A percentile compares a stretch with the other conserved stretches of the same genome.
phyloP scores from a whole-genome alignment of 1,140 invertebrate species.

The Macrocentrus cingulum region DNA sequence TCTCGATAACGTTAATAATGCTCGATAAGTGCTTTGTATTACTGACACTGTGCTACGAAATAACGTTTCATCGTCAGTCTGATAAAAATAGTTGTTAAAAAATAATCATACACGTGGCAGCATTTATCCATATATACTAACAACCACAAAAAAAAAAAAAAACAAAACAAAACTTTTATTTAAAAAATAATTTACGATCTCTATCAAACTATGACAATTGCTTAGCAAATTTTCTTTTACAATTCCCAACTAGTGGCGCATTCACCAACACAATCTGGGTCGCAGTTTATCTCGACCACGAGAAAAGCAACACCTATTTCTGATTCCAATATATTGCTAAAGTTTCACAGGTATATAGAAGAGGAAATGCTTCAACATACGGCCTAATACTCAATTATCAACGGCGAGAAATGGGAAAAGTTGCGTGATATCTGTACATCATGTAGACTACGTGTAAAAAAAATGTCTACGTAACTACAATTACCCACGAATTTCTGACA shows the following conservation, averaged over 20 bases:
- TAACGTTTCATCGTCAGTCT: no score
- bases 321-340: constrained; percentile 14
- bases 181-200: neutral
- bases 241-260: neutral
- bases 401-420: no score
- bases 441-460: no score
- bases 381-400: neutral
- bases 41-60: no score
- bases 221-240: neutral
- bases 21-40: no score
- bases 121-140: no score
- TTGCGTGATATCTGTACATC: no score
- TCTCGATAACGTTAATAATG: constrained; percentile 3
- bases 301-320: neutral
- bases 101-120: neutral
- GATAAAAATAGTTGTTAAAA: neutral
- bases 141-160: no score
- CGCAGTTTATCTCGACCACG: constrained; percentile 2
- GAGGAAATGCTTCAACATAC: neutral
- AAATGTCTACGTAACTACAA: no score
- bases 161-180: no score
- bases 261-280: constrained; percentile 3
- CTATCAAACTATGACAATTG: neutral
- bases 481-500: no score
- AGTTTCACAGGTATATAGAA: constrained; percentile 11